Conservation (phyloP, 2,888 invertebrate genomes). For the Ochropleura plecta region DNA sequence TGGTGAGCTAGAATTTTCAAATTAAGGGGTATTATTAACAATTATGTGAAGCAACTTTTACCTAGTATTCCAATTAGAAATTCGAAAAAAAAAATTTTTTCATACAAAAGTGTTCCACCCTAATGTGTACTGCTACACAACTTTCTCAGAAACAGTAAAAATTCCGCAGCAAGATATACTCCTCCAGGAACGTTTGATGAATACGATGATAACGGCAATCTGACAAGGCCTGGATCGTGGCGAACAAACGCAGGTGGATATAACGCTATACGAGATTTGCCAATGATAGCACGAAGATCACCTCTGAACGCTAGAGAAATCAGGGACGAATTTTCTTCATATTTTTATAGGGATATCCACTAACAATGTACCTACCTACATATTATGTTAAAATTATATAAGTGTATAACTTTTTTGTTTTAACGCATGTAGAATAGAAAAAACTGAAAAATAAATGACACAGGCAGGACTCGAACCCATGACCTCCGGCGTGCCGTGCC, state of each 20-base stretch:
- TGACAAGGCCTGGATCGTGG: constrained; percentile 52
- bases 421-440: constrained; percentile 39
- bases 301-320: constrained; percentile 51
- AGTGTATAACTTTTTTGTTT: constrained; percentile 33
- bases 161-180: constrained; percentile 46
- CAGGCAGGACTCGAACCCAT: constrained; percentile 42
- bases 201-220: constrained; percentile 43
- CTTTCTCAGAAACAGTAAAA: constrained; percentile 52
- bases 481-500: constrained; percentile 38
- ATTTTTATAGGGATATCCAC: constrained; percentile 41
- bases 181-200: constrained; percentile 63
- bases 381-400: constrained; percentile 29
- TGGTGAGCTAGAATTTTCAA: no score
- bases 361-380: constrained; percentile 27
- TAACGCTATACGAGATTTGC: constrained; percentile 53
- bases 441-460: constrained; percentile 39
- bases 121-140: constrained; percentile 70
- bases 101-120: no score
- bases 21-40: no score
- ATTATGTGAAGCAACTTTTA: no score
- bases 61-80: no score
- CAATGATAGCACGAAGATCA: constrained; percentile 57
- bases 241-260: constrained; percentile 46
- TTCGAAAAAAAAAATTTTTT: no score
- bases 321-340: constrained; percentile 57